Base-by-base conservation (phyloP, 2,113 vertebrate species). In the Brachypteracias leptosomus region DNA sequence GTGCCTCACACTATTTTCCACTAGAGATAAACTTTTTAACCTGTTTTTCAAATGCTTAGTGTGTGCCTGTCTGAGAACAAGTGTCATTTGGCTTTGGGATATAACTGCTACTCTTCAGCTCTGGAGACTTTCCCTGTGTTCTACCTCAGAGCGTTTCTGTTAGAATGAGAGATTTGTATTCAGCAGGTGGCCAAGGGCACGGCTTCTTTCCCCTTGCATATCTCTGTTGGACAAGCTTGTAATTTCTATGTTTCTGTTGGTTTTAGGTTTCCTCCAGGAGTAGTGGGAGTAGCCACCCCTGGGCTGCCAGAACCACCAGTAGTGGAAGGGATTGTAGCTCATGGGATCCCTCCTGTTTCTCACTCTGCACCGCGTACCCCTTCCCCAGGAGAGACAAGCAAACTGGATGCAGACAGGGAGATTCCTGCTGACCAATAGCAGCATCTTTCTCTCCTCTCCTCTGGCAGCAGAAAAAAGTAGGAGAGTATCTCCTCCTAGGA, bases 351-450 rank as follows among this genome's bases (percentile, higher is more conserved):
- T 95, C 98, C 99, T 5, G 98, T 99, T 89, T 98, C 99, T 92
- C 99, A 99, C 93, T 93, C 97, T 90, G 94, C 97, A 78, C 97
- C 97, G 2, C 96, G 96, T 85, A 98, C 99, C 95, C 98, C 99
- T 46, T 99, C 99, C 70, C 99, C 99, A 16, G 98, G 98, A 97
- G 98, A 99, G 87, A 98, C 98, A 10, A 98, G 98, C 89, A 99
- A 99, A 98, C 98, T 98, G 61, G 99, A 99, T 97, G 98, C 98
- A 88, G 99, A 99, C 98, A 99, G 99, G 99, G 99, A 99, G 97
- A 98, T 99, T 97, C 98, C 99, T 94, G 98, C 99, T 88, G 99
- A 99, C 98, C 99, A 99, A 98, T 99, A 99, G 98, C 98, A 98
- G 97, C 95, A 61, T 92, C 89, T 88, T 96, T 96, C 94, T 98